phyloP scores from a whole-genome alignment of 2,888 invertebrate species.

The Andrena dorsata region DNA sequence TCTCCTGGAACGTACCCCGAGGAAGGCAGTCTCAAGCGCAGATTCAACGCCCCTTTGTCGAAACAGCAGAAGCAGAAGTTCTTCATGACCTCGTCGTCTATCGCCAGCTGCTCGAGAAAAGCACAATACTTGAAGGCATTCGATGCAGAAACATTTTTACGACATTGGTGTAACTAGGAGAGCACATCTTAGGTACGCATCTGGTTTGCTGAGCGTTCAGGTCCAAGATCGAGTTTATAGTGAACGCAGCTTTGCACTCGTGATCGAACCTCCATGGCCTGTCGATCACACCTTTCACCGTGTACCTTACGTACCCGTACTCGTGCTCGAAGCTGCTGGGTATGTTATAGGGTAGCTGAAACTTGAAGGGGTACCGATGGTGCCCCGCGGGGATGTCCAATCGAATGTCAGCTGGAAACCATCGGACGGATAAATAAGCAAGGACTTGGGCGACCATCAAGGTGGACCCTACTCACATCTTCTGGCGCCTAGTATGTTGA shows the following conservation, averaged over 20 bases:
- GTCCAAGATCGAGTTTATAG: constrained; percentile 48
- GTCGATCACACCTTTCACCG: constrained; percentile 91
- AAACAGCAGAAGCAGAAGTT: constrained; percentile 88
- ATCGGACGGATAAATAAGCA: too few relatives aligned
- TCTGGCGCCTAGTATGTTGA: constrained; percentile 7
- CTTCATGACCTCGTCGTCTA: constrained; percentile 50
- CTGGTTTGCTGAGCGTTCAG: constrained; percentile 39
- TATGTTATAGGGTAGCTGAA: constrained; percentile 89
- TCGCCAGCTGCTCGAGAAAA: constrained; percentile 47
- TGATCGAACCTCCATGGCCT: constrained; percentile 93
- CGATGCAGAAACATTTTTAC: not conserved
- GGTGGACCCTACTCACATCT: constrained; percentile 27
- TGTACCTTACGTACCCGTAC: constrained; percentile 91
- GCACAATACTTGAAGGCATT: not conserved
- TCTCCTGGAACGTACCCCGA: constrained; percentile 88
- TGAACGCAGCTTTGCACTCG: constrained; percentile 88
- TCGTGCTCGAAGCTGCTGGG: constrained; percentile 91
- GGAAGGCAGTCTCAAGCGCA: constrained; percentile 81
- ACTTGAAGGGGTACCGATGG: constrained; percentile 91
- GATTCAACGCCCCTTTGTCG: constrained; percentile 88
- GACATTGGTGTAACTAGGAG: too few relatives aligned
- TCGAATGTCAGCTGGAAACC: constrained; percentile 13
- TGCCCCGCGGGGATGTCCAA: constrained; percentile 87
- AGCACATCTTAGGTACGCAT: constrained; percentile 57
- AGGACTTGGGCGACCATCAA: too few relatives aligned